Conservation (phyloP, 2,113 vertebrate species). For the Amphiprion percula region DNA sequence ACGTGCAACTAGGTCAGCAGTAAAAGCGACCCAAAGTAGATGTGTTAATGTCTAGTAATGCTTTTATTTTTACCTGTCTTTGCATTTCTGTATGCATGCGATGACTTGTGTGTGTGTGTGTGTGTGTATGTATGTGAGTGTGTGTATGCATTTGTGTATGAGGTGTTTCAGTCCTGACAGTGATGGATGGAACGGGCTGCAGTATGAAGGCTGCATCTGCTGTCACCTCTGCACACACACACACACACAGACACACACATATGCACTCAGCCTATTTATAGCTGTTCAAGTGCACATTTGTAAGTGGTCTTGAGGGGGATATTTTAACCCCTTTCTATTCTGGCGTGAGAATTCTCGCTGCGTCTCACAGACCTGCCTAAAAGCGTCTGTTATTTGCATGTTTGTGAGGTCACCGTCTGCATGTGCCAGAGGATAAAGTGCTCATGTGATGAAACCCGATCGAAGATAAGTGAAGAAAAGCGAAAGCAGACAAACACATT, state of each 20-base stretch:
- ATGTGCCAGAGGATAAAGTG: conserved; percentile 32
- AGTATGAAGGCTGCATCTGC: conserved; percentile 41
- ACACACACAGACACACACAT: conserved; percentile 17
- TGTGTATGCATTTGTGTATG: conserved; percentile 9
- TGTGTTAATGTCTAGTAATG: conserved; percentile 28
- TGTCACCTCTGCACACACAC: conserved; percentile 12
- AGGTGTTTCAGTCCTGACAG: conserved; percentile 26
- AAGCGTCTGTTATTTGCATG: conserved; percentile 10
- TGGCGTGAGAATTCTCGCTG: background rate
- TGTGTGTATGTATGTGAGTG: conserved; percentile 11
- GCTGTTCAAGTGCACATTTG: background rate
- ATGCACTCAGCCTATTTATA: conserved; percentile 44
- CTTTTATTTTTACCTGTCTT: conserved; percentile 17
- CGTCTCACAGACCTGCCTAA: conserved; percentile 13
- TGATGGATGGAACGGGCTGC: conserved; percentile 51
- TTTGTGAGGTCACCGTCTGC: conserved; percentile 11
- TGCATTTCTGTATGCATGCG: conserved; percentile 19
- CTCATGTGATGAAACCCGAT: conserved; percentile 44
- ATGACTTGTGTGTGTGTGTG: background rate
- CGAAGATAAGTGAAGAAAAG: conserved; percentile 34
- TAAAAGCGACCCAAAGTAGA: conserved; percentile 8
- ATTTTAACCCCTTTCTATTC: conserved; percentile 26
- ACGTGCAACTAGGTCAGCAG: conserved; percentile 21
- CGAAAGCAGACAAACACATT: background rate
- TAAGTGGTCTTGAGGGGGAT: background rate